phyloP scores from a whole-genome alignment of 2,113 vertebrate genomes.

The Podarcis muralis region DNA sequence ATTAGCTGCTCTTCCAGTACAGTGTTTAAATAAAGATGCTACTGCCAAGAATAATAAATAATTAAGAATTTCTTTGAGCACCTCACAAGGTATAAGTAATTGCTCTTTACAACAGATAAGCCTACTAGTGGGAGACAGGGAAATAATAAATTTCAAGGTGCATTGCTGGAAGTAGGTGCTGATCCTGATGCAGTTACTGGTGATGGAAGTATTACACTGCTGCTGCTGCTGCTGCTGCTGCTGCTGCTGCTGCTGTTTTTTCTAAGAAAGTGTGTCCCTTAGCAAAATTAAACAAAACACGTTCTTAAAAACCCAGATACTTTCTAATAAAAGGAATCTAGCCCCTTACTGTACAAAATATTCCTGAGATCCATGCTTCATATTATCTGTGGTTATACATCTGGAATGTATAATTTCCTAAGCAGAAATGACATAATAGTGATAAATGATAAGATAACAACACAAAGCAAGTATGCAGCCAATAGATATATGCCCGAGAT shows the following conservation, averaged over 20 bases:
- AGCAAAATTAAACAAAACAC: background rate
- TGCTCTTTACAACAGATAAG: slow-evolving; percentile 2
- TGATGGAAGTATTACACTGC: background rate
- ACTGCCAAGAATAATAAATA: slow-evolving; percentile 35
- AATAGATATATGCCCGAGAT: background rate
- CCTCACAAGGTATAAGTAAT: slow-evolving; percentile 32
- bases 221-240: background rate
- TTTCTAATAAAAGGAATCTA: background rate
- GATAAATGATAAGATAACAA: background rate
- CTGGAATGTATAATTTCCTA: background rate
- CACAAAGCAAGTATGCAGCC: background rate
- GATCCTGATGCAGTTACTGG: background rate
- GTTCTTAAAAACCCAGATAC: background rate
- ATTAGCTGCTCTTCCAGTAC: slow-evolving; percentile 40
- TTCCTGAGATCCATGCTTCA: background rate
- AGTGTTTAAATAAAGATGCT: slow-evolving; percentile 45
- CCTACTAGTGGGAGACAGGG: background rate
- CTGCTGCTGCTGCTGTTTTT: background rate
- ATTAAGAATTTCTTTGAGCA: slow-evolving; percentile 23
- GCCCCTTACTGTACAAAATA: background rate
- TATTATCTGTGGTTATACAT: background rate
- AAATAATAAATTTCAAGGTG: slow-evolving; percentile 30
- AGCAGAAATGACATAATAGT: background rate
- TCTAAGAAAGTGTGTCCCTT: background rate
- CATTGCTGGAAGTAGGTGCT: background rate